phyloP scores from a whole-genome alignment of 2,797 vertebrate species.

The Acipenser transmontanus region DNA sequence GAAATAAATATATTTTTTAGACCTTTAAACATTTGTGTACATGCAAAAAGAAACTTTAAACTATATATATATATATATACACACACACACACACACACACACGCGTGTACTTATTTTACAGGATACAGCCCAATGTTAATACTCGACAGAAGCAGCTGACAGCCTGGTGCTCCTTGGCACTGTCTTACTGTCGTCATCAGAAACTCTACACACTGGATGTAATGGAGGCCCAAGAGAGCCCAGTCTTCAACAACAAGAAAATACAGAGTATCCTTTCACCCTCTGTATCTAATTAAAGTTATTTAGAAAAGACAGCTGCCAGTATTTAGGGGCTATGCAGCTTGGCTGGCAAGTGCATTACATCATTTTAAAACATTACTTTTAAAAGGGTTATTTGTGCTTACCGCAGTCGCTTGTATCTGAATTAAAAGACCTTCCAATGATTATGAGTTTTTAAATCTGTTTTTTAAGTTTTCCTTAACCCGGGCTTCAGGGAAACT shows the following conservation, averaged over 20 bases:
- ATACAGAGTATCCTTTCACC: slow-evolving; percentile 75
- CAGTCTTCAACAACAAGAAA: slow-evolving; percentile 63
- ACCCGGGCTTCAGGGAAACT: slow-evolving; percentile 63
- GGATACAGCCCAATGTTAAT: slow-evolving; percentile 68
- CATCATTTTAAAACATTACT: too few relatives aligned
- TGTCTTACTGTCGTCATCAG: slow-evolving; percentile 61
- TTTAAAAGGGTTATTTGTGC: too few relatives aligned
- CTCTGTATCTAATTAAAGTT: background rate
- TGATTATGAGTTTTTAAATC: slow-evolving; percentile 34
- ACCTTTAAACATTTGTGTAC: too few relatives aligned
- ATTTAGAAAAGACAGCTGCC: too few relatives aligned
- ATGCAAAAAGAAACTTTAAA: slow-evolving; percentile 15
- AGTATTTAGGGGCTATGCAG: slow-evolving; percentile 33
- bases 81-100: background rate
- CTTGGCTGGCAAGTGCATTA: too few relatives aligned
- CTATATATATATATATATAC: slow-evolving; percentile 11
- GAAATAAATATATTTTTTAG: too few relatives aligned
- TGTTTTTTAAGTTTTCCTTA: slow-evolving; percentile 55
- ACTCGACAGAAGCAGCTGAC: slow-evolving; percentile 66
- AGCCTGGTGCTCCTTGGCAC: slow-evolving; percentile 66
- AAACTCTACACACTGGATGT: slow-evolving; percentile 60
- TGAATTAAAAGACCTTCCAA: too few relatives aligned
- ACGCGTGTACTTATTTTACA: slow-evolving; percentile 34
- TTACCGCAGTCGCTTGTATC: too few relatives aligned
- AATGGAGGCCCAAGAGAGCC: slow-evolving; percentile 63